A percentile compares a stretch with the other conserved stretches of the same genome.
Conservation (phyloP, 2,113 vertebrate genomes). For the Bungarus multicinctus region DNA sequence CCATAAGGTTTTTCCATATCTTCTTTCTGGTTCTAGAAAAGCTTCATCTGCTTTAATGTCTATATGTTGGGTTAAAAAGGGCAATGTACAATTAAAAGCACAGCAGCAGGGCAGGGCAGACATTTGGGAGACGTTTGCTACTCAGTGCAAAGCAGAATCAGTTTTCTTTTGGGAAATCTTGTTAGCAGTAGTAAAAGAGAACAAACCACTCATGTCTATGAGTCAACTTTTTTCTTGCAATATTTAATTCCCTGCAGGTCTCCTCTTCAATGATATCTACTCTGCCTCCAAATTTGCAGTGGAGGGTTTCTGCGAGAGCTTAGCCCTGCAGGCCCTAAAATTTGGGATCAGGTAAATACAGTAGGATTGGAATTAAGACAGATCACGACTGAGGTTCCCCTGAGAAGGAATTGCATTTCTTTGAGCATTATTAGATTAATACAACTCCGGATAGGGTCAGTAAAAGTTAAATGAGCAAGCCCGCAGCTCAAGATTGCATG, state of each 20-base stretch:
- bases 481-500: background rate
- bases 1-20: background rate
- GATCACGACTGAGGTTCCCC: background rate
- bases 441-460: background rate
- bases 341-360: conserved; percentile 70
- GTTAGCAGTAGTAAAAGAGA: background rate
- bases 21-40: background rate
- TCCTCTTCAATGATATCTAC: conserved; percentile 70
- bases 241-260: conserved; percentile 46
- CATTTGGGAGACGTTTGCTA: background rate
- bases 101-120: background rate
- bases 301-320: conserved; percentile 73
- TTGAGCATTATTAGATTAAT: background rate
- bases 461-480: background rate
- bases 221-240: background rate
- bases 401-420: background rate
- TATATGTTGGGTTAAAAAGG: background rate
- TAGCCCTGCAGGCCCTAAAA: conserved; percentile 70
- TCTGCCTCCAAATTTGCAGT: conserved; percentile 71
- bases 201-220: background rate
- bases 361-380: background rate
- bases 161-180: background rate
- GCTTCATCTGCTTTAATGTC: background rate
- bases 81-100: background rate
- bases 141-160: background rate